Percentiles rank a stretch among this genome's conserved stretches.
These are phyloP conservation scores for Laothoe populi DNA, from an alignment of 2,888 invertebrate species.

Conservation along the genomic window DNA sequence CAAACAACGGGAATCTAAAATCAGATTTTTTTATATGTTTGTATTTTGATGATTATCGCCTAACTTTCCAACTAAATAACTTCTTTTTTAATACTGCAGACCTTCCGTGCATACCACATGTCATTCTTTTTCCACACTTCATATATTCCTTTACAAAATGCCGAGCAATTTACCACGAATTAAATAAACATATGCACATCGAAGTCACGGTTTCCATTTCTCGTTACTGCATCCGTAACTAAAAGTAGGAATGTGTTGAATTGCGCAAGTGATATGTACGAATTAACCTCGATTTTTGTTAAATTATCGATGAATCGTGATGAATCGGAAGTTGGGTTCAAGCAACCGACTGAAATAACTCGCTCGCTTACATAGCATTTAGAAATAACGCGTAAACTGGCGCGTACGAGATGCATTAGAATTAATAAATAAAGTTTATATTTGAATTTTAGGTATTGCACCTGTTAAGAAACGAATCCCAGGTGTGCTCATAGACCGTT, in stretches of 20 bases:
- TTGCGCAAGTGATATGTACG: slow-evolving; percentile 67
- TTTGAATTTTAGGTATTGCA: slow-evolving; percentile 16
- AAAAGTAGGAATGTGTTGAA: slow-evolving; percentile 49
- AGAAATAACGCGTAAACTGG: slow-evolving; percentile 52
- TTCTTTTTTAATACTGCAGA: neutral
- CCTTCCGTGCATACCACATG: neutral
- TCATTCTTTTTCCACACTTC: neutral
- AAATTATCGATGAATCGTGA: slow-evolving; percentile 62
- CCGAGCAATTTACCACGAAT: slow-evolving; percentile 18
- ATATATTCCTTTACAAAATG: slow-evolving; percentile 1
- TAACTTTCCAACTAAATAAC: too few species aligned
- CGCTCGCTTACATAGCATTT: slow-evolving; percentile 50
- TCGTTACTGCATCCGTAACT: slow-evolving; percentile 61
- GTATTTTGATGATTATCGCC: too few species aligned
- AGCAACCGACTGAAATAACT: slow-evolving; percentile 51
- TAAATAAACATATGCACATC: slow-evolving; percentile 50
- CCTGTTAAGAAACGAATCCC: neutral
- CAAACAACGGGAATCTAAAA: too few species aligned
- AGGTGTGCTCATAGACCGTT: neutral
- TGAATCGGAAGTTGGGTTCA: slow-evolving; percentile 53
- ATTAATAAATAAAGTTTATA: slow-evolving; percentile 44
- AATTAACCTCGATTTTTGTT: slow-evolving; percentile 77
- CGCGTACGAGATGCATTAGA: slow-evolving; percentile 43
- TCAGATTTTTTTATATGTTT: too few species aligned
- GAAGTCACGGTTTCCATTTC: slow-evolving; percentile 50